Evolutionary conservation across 2,113 vertebrate species (phyloP).

Genomic region (Meriones unguiculatus): DNA sequence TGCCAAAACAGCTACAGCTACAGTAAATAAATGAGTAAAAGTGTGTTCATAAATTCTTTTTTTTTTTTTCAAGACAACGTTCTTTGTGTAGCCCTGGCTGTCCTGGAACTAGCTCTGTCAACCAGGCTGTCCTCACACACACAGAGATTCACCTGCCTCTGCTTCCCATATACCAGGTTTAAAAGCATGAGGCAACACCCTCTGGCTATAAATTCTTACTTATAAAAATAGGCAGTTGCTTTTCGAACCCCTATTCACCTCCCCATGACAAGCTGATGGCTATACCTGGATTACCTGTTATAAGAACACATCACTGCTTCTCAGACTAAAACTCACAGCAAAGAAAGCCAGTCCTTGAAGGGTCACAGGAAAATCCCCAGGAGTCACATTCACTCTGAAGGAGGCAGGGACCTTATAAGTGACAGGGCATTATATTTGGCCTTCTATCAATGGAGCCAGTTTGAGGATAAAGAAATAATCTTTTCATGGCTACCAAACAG

Average conservation of each 20-base stretch:
- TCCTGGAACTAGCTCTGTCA: background rate
- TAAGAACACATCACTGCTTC: background rate
- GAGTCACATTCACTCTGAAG: background rate
- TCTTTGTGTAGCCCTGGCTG: background rate
- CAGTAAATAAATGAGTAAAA: background rate
- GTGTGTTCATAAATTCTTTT: background rate
- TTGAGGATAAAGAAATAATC: conserved; percentile 15
- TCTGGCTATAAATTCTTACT: conserved; percentile 10
- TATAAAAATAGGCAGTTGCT: background rate
- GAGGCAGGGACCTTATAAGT: background rate
- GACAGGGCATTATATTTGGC: background rate
- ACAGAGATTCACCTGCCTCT: background rate
- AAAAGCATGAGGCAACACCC: background rate
- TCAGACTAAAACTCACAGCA: conserved; percentile 40
- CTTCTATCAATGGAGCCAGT: background rate
- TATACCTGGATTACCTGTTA: background rate
- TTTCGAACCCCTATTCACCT: background rate
- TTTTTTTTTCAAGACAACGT: background rate
- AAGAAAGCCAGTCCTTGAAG: background rate
- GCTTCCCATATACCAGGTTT: background rate
- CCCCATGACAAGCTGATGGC: background rate
- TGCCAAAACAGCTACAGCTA: background rate
- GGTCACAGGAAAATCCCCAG: conserved; percentile 28
- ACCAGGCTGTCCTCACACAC: background rate
- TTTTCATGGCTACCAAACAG: conserved; percentile 38